phyloP scores from a whole-genome alignment of 2,797 vertebrate species.

The Limosa lapponica region DNA sequence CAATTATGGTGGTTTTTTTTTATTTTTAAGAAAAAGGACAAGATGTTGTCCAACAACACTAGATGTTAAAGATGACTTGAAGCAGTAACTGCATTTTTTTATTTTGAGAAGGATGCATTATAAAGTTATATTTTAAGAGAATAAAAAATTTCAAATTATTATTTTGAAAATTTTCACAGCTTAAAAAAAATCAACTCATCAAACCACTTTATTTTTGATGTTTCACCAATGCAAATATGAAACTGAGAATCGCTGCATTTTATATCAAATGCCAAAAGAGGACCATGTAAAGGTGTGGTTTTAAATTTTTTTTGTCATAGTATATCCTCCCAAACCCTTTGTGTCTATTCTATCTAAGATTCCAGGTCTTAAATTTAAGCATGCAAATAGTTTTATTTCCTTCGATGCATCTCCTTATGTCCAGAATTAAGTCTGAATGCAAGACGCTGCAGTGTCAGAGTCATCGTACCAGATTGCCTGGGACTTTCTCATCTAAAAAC shows the following conservation, averaged over 20 bases:
- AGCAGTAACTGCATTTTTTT: background rate
- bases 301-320: background rate
- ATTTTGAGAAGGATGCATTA: background rate
- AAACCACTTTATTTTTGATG: background rate
- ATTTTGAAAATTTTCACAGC: background rate
- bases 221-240: background rate
- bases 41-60: too few relatives aligned
- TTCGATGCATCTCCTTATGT: background rate
- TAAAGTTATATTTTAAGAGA: background rate
- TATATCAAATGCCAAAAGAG: background rate
- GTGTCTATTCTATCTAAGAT: background rate
- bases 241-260: background rate
- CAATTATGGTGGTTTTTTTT: background rate
- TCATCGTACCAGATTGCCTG: rapidly evolving
- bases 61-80: background rate
- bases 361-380: background rate
- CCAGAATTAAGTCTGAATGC: background rate
- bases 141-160: background rate
- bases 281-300: background rate
- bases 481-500: background rate
- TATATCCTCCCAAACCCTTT: background rate
- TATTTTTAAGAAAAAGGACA: background rate
- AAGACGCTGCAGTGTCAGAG: background rate
- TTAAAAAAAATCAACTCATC: background rate
- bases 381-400: background rate